A percentile compares a stretch with the other conserved stretches of the same genome.
Evolutionary conservation across 2,113 vertebrate species (phyloP).

Genomic region (Zootoca vivipara): DNA sequence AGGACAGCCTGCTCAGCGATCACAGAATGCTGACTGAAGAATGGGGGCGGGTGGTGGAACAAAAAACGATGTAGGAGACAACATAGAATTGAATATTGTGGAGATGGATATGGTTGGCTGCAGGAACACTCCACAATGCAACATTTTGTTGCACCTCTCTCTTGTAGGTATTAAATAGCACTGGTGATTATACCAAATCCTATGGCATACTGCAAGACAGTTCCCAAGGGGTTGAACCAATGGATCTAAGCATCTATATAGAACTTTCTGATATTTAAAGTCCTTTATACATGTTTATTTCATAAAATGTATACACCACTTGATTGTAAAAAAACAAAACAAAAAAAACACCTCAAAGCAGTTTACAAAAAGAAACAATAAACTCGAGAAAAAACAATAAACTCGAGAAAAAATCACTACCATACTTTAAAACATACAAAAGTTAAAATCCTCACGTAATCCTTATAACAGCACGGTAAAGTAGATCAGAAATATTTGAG

Average conservation of each 20-base stretch:
- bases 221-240: background rate
- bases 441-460: background rate
- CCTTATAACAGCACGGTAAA: background rate
- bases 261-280: background rate
- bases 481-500: background rate
- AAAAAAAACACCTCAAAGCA: no score
- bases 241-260: background rate
- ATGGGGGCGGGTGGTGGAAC: background rate
- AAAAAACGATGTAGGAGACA: no score
- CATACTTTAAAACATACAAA: background rate
- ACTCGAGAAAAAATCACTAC: no score
- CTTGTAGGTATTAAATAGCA: background rate
- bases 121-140: background rate
- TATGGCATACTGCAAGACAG: background rate
- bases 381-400: no score
- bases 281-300: background rate
- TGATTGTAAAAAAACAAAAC: no score
- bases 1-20: no score
- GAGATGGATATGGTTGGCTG: background rate
- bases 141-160: background rate
- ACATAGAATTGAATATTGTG: background rate
- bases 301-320: no score
- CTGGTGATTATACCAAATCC: background rate
- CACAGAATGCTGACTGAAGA: no score
- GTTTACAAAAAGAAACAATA: no score